Percentiles rank a stretch among this genome's conserved stretches.
These are phyloP conservation scores for Lasioglossum vierecki DNA, from an alignment of 2,888 invertebrate species.

Conservation along the genomic window DNA sequence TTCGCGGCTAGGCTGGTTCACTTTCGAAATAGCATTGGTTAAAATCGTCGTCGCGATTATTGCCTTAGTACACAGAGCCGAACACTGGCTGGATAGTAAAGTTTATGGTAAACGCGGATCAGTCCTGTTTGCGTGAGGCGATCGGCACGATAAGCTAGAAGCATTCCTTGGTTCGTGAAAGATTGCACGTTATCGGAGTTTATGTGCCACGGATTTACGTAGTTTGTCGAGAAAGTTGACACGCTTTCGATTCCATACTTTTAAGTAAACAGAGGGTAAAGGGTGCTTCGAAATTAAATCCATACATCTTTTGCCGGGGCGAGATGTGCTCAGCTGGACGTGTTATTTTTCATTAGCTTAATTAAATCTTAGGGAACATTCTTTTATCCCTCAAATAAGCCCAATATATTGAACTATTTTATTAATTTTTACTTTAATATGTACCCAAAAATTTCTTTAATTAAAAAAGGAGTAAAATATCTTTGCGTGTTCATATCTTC, in stretches of 20 bases:
- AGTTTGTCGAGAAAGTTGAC: conserved; percentile 4
- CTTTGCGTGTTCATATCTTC: not conserved
- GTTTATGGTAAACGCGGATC: conserved; percentile 7
- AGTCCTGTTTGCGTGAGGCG: not conserved
- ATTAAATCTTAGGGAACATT: not conserved
- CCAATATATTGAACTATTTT: no score
- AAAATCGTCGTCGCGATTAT: not conserved
- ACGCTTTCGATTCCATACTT: not conserved
- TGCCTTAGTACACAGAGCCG: not conserved
- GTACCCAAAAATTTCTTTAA: no score
- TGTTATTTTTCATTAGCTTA: not conserved
- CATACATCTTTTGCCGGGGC: not conserved
- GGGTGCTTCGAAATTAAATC: not conserved
- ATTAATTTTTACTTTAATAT: no score
- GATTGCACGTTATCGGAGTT: not conserved
- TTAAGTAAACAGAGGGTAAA: not conserved
- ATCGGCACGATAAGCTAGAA: not conserved
- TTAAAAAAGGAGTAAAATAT: not conserved
- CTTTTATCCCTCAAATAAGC: no score
- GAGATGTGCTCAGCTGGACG: not conserved
- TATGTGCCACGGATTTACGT: not conserved
- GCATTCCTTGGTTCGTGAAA: conserved; percentile 2
- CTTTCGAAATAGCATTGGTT: not conserved
- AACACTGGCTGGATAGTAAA: not conserved
- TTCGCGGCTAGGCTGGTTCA: not conserved